Conservation (phyloP, 2,888 invertebrate species). For the Tinea semifulvella region DNA sequence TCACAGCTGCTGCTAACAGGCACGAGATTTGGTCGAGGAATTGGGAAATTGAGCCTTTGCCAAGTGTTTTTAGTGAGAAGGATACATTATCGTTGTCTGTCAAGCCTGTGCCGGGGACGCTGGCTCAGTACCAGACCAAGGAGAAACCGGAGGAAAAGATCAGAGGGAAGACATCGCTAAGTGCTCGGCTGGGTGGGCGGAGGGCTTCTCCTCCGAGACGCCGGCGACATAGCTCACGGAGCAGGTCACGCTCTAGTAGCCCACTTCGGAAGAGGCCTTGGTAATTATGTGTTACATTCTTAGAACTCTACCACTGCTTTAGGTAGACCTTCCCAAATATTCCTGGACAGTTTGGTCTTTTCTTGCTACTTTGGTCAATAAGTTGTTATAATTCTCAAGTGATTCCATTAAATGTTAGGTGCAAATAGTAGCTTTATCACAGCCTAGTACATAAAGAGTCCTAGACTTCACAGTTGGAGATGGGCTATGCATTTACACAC, state of each 20-base stretch:
- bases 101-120: slow-evolving; percentile 66
- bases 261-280: slow-evolving; percentile 60
- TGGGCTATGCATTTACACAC: too few species aligned
- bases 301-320: slow-evolving; percentile 11
- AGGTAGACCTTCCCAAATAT: too few species aligned
- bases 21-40: slow-evolving; percentile 90
- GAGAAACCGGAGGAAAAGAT: slow-evolving; percentile 33
- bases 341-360: too few species aligned
- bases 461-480: too few species aligned
- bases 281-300: slow-evolving; percentile 25
- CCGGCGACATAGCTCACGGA: slow-evolving; percentile 41
- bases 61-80: slow-evolving; percentile 81
- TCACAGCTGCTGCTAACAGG: slow-evolving; percentile 88
- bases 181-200: slow-evolving; percentile 31
- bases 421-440: too few species aligned
- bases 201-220: slow-evolving; percentile 46
- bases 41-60: slow-evolving; percentile 95
- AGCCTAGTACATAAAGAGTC: too few species aligned
- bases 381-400: too few species aligned
- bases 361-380: too few species aligned
- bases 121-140: slow-evolving; percentile 68
- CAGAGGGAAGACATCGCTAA: slow-evolving; percentile 31
- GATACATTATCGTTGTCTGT: slow-evolving; percentile 70
- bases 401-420: too few species aligned
- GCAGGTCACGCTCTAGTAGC: slow-evolving; percentile 53